Conservation (phyloP, 2,888 invertebrate genomes). For the Platynereis dumerilii region DNA sequence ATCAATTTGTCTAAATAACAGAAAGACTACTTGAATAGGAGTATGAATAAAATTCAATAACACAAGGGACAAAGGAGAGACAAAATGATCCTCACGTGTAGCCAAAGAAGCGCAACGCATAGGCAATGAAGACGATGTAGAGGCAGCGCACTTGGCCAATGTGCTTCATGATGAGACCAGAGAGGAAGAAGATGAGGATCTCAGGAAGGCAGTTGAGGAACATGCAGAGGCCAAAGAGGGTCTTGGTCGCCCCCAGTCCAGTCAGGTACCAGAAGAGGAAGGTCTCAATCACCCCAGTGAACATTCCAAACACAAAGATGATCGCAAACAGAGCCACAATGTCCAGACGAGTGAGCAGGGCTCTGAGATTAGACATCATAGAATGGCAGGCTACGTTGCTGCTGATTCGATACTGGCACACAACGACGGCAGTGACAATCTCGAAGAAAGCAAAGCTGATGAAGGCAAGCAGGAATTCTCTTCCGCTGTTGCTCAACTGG, state of each 20-base stretch:
- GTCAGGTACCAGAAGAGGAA: slow-evolving; percentile 74
- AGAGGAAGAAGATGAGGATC: slow-evolving; percentile 71
- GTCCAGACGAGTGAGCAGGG: slow-evolving; percentile 79
- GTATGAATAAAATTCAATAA: too few relatives aligned
- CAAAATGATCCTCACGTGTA: slow-evolving; percentile 70
- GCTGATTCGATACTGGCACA: slow-evolving; percentile 59
- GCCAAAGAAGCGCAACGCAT: slow-evolving; percentile 79
- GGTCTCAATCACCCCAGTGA: slow-evolving; percentile 89
- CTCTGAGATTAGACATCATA: slow-evolving; percentile 76
- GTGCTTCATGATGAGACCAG: slow-evolving; percentile 81
- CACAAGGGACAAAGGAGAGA: too few relatives aligned
- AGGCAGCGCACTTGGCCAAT: slow-evolving; percentile 79
- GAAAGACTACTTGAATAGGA: too few relatives aligned
- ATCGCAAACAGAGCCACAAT: slow-evolving; percentile 82
- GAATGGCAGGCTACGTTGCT: slow-evolving; percentile 41
- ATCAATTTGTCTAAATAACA: too few relatives aligned
- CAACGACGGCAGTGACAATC: slow-evolving; percentile 75
- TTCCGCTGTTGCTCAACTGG: slow-evolving; percentile 21
- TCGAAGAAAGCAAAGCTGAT: slow-evolving; percentile 69
- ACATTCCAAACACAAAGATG: slow-evolving; percentile 81
- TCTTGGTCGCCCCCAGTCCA: slow-evolving; percentile 36
- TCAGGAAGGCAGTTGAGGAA: slow-evolving; percentile 49
- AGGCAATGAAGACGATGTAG: slow-evolving; percentile 80
- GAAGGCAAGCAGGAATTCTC: slow-evolving; percentile 46
- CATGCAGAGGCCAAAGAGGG: slow-evolving; percentile 52